Evolutionary conservation across 2,797 vertebrate genomes (phyloP).

Genomic region (Hoplostethus atlanticus): DNA sequence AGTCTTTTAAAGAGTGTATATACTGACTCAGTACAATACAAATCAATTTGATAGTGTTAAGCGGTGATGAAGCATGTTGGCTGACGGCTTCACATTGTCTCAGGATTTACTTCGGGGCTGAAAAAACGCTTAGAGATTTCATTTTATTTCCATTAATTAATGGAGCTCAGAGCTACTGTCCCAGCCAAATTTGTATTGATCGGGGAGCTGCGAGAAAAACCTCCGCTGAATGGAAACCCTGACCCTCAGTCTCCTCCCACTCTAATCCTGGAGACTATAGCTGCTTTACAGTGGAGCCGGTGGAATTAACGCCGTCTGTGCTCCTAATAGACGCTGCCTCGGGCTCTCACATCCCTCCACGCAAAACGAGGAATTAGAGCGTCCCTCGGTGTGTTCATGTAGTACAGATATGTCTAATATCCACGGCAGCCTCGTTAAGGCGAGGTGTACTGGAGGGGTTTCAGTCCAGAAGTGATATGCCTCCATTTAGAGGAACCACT

Average conservation of each 20-base stretch:
- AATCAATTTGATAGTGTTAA: not conserved
- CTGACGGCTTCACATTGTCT: constrained; percentile 33
- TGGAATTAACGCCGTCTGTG: constrained; percentile 34
- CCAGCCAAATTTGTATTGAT: constrained; percentile 28
- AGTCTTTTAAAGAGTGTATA: too few species aligned
- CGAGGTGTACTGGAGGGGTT: constrained; percentile 14
- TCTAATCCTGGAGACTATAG: constrained; percentile 32
- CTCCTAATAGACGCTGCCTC: constrained; percentile 50
- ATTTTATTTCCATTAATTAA: constrained; percentile 34
- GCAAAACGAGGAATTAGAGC: constrained; percentile 49
- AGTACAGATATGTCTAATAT: constrained; percentile 43
- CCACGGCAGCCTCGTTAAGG: constrained; percentile 63
- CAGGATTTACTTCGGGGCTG: constrained; percentile 28
- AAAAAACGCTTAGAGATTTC: not conserved
- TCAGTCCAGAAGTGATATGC: constrained; percentile 52
- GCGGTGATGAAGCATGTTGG: constrained; percentile 5
- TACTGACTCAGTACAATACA: too few species aligned
- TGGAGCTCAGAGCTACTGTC: constrained; percentile 23
- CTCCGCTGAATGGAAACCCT: constrained; percentile 28
- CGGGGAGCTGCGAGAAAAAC: constrained; percentile 34
- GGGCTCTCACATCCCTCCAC: constrained; percentile 48
- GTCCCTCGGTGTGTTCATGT: constrained; percentile 51
- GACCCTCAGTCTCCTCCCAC: constrained; percentile 44
- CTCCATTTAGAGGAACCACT: constrained; percentile 47
- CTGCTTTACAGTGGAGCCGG: constrained; percentile 33